A percentile compares a stretch with the other conserved stretches of the same genome.
Evolutionary conservation across 2,888 invertebrate genomes (phyloP).

Genomic region (Osmoderma eremita): DNA sequence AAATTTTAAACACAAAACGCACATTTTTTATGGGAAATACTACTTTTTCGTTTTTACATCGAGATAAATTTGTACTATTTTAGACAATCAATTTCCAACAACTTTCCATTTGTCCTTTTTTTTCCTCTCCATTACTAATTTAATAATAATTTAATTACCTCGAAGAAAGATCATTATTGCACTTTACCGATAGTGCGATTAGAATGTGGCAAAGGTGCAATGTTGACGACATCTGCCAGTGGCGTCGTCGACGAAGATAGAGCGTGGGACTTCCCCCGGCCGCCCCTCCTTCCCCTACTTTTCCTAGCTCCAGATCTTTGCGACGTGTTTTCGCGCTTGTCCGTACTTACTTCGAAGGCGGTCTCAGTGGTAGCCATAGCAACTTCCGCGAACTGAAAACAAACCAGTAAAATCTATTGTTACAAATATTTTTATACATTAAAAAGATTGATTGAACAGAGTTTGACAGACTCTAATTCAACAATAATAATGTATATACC

Average conservation of each 20-base stretch:
- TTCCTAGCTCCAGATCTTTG: constrained; percentile 62
- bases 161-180: constrained; percentile 49
- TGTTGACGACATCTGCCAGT: constrained; percentile 61
- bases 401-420: neutral
- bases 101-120: constrained; percentile 24
- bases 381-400: constrained; percentile 61
- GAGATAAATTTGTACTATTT: constrained; percentile 34
- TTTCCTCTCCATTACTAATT: neutral
- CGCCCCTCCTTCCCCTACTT: constrained; percentile 65
- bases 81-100: constrained; percentile 5
- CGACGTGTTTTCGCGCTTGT: constrained; percentile 68
- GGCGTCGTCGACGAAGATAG: constrained; percentile 58
- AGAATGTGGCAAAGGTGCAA: constrained; percentile 53
- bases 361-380: constrained; percentile 65
- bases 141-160: no score
- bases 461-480: neutral
- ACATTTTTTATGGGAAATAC: no score
- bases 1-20: neutral
- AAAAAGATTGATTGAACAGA: neutral
- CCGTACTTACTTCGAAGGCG: constrained; percentile 68
- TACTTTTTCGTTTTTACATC: neutral
- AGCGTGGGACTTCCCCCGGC: constrained; percentile 63
- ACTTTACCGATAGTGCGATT: constrained; percentile 54
- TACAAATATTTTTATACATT: neutral
- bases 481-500: no score